A percentile compares a stretch with the other conserved stretches of the same genome.
Evolutionary conservation across 2,113 vertebrate genomes (phyloP).

Genomic region (Thomomys bottae): DNA sequence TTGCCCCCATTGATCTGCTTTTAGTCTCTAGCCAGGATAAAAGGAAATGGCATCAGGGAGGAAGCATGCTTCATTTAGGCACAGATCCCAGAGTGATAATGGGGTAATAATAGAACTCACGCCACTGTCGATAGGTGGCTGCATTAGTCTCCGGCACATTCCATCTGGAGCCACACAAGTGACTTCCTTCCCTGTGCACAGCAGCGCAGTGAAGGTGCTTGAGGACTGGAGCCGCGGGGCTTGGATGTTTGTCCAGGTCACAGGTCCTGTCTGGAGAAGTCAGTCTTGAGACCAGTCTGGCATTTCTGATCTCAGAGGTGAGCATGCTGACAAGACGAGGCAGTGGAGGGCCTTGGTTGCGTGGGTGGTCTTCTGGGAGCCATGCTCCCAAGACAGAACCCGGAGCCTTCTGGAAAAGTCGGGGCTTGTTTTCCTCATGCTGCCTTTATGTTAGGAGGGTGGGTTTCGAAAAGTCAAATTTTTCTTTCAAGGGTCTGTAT

Average conservation of each 20-base stretch:
- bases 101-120: constrained; percentile 91
- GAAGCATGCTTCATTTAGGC: constrained; percentile 90
- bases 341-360: constrained; percentile 50
- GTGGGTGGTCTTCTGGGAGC: constrained; percentile 83
- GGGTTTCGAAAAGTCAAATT: constrained; percentile 50
- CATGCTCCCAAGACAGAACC: constrained; percentile 55
- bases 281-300: constrained; percentile 74
- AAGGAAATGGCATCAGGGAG: constrained; percentile 91
- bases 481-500: constrained; percentile 50
- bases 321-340: constrained; percentile 64
- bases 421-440: constrained; percentile 73
- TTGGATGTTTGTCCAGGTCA: constrained; percentile 72
- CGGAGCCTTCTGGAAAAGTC: constrained; percentile 46
- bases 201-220: constrained; percentile 13
- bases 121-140: constrained; percentile 83
- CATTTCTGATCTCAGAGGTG: constrained; percentile 52
- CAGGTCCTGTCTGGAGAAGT: constrained; percentile 81
- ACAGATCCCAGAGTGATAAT: constrained; percentile 91
- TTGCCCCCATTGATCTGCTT: constrained; percentile 88
- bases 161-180: constrained; percentile 78
- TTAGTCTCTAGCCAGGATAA: constrained; percentile 88
- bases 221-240: constrained; percentile 51
- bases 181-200: constrained; percentile 82
- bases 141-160: constrained; percentile 84
- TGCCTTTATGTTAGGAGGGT: constrained; percentile 50